phyloP scores from a whole-genome alignment of 2,888 invertebrate species.

The Eupithecia inturbata region DNA sequence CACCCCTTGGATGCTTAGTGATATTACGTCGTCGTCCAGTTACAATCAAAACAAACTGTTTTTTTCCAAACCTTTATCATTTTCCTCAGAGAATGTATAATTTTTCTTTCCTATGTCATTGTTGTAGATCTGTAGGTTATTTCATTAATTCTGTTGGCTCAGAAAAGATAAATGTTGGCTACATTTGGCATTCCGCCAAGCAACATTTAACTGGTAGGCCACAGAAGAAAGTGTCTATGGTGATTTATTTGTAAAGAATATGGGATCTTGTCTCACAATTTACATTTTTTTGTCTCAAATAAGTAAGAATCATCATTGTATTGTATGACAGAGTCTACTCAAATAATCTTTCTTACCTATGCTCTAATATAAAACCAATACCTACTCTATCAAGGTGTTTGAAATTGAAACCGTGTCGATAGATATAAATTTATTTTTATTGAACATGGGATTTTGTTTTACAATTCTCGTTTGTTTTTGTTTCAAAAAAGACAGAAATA shows the following conservation, averaged over 20 bases:
- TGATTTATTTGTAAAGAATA: conserved; percentile 46
- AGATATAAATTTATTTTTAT: neutral
- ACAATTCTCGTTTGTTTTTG: neutral
- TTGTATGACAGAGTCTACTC: neutral
- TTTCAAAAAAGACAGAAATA: neutral
- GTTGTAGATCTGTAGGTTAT: conserved; percentile 27
- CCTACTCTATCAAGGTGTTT: neutral
- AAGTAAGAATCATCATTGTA: neutral
- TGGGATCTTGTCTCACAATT: neutral
- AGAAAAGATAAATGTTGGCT: conserved; percentile 46
- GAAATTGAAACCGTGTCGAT: neutral
- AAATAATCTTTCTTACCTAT: neutral
- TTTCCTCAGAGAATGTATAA: neutral
- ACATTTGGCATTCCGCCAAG: conserved; percentile 62
- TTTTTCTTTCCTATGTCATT: conserved; percentile 12
- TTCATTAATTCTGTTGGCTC: conserved; percentile 42
- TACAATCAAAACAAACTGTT: neutral
- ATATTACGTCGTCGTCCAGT: neutral
- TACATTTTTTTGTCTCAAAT: neutral
- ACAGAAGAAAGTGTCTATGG: conserved; percentile 59
- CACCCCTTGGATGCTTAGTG: neutral
- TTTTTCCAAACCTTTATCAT: neutral
- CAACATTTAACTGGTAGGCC: conserved; percentile 54
- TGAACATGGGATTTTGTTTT: neutral
- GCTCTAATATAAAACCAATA: neutral